Evolutionary conservation across 2,113 vertebrate species (phyloP).

Genomic region (Indicator indicator): DNA sequence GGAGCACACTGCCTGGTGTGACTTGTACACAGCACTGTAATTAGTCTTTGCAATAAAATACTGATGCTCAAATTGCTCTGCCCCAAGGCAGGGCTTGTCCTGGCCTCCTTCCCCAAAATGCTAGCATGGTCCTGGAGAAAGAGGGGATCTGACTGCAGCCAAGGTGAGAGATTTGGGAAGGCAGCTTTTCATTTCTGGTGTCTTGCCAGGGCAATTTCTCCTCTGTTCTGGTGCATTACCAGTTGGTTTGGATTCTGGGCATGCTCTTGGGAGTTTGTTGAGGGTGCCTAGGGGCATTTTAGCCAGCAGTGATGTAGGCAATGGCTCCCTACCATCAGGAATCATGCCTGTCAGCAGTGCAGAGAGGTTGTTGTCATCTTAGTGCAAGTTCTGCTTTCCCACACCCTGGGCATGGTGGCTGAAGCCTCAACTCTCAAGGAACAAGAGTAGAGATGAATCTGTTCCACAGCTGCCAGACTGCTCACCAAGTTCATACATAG

Average conservation of each 20-base stretch:
- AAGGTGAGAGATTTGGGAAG: background rate
- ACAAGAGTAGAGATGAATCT: background rate
- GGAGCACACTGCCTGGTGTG: slow-evolving; percentile 66
- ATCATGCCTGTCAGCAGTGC: background rate
- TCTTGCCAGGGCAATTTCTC: background rate
- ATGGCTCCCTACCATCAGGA: background rate
- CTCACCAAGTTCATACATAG: slow-evolving; percentile 78
- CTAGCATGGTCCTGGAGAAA: no score
- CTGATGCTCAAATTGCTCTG: background rate
- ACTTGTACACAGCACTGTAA: slow-evolving; percentile 75
- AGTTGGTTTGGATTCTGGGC: background rate
- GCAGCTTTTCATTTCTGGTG: background rate
- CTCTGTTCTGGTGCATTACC: background rate
- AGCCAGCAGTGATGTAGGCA: background rate
- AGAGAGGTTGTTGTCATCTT: background rate
- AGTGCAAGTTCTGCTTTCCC: background rate
- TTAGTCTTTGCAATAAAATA: slow-evolving; percentile 79
- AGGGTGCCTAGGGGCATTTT: background rate
- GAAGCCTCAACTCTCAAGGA: background rate
- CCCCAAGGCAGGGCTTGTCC: background rate
- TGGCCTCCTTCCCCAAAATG: background rate
- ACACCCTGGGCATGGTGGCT: background rate
- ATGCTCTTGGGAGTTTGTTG: background rate
- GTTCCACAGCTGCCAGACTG: background rate
- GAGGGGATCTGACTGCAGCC: background rate